A percentile compares a stretch with the other conserved stretches of the same genome.
phyloP scores from a whole-genome alignment of 2,888 invertebrate genomes.

The Vannuccia rotundouncinata region DNA sequence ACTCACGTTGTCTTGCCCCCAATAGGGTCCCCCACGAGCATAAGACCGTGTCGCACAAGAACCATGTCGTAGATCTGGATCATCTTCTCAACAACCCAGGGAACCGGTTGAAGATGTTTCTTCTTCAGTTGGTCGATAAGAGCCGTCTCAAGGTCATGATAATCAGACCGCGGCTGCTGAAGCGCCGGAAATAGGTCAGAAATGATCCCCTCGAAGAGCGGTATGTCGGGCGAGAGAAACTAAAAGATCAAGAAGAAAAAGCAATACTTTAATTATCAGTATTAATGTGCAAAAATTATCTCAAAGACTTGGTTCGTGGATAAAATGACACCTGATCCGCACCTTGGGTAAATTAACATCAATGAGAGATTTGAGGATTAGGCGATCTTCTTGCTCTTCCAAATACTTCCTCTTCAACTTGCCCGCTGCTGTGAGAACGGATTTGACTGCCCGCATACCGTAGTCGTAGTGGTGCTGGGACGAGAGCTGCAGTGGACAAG shows the following conservation, averaged over 20 bases:
- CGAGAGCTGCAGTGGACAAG: conserved; percentile 46
- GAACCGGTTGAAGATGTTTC: conserved; percentile 49
- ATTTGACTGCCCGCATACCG: conserved; percentile 57
- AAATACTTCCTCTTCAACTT: conserved; percentile 55
- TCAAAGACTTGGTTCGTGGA: not conserved
- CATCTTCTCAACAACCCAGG: conserved; percentile 54
- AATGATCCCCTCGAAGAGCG: conserved; percentile 56
- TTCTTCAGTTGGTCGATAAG: conserved; percentile 45
- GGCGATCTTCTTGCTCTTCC: conserved; percentile 50
- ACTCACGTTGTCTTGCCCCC: conserved; percentile 53
- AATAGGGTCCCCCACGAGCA: conserved; percentile 55
- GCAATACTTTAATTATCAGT: no score
- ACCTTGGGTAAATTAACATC: conserved; percentile 57
- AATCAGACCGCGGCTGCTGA: conserved; percentile 50
- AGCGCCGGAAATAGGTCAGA: conserved; percentile 55
- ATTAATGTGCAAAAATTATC: not conserved
- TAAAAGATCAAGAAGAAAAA: conserved; percentile 40
- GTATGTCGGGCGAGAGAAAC: conserved; percentile 56
- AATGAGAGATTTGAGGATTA: conserved; percentile 55
- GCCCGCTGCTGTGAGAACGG: conserved; percentile 56
- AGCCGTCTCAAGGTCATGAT: conserved; percentile 48
- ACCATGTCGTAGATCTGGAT: conserved; percentile 57
- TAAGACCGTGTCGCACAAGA: conserved; percentile 54
- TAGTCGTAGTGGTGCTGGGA: conserved; percentile 57
- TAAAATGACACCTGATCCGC: no score